phyloP scores from a whole-genome alignment of 2,113 vertebrate species.

The Coturnix japonica region DNA sequence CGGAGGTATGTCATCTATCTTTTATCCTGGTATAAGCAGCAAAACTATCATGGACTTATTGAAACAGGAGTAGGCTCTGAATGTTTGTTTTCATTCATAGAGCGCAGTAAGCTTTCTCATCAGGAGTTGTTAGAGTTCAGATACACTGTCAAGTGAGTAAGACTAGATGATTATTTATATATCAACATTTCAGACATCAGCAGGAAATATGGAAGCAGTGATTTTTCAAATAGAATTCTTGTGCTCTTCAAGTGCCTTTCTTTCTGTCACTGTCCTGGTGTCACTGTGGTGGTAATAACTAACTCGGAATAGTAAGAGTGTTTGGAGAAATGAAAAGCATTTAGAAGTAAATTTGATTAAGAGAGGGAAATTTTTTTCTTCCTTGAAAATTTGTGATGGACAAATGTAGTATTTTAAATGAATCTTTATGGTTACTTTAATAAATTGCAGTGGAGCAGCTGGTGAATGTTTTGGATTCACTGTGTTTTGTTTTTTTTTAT shows the following conservation, averaged over 20 bases:
- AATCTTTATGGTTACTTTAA: background rate
- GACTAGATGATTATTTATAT: background rate
- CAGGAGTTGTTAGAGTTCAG: background rate
- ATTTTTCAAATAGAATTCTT: background rate
- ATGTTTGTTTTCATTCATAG: background rate
- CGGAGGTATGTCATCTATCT: background rate
- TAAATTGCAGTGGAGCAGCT: background rate
- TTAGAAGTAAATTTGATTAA: background rate
- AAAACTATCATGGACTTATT: background rate
- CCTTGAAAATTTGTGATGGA: background rate
- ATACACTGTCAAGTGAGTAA: background rate
- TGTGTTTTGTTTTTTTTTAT: background rate
- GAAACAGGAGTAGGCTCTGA: background rate
- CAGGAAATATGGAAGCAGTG: background rate
- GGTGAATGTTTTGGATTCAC: background rate
- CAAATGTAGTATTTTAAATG: background rate
- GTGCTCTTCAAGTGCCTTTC: background rate
- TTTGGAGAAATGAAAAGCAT: background rate
- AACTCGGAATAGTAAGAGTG: background rate
- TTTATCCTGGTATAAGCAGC: background rate
- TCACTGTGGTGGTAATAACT: background rate
- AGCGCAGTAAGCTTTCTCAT: background rate
- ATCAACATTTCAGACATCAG: background rate
- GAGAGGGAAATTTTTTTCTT: background rate
- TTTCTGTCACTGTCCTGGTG: background rate